phyloP scores from a whole-genome alignment of 2,113 vertebrate species.

The Psilopogon haemacephalus region DNA sequence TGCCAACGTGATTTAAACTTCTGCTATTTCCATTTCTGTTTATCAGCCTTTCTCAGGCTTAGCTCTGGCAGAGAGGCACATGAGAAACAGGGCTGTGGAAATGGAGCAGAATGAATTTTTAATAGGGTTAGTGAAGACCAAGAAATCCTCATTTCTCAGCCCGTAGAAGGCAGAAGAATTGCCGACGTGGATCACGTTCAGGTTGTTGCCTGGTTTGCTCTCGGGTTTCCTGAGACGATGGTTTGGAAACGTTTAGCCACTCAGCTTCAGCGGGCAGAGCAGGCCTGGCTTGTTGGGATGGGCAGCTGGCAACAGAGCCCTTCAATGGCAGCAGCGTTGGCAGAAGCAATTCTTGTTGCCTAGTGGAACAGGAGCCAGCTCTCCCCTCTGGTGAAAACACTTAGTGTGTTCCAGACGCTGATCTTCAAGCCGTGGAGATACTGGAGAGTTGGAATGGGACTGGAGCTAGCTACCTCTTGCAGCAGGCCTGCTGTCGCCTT shows the following conservation, averaged over 20 bases:
- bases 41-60: conserved; percentile 32
- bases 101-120: not conserved
- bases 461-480: not conserved
- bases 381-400: not conserved
- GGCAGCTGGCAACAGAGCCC: not conserved
- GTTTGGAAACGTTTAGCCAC: not conserved
- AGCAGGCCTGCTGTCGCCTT: not conserved
- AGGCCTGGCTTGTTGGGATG: not conserved
- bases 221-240: not conserved
- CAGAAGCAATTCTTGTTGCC: not conserved
- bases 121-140: not conserved
- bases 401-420: not conserved
- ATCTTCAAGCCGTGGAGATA: not conserved
- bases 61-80: not conserved
- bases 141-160: not conserved
- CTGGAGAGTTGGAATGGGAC: not conserved
- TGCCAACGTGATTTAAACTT: not conserved
- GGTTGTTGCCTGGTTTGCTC: not conserved
- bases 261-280: not conserved
- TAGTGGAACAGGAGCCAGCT: not conserved
- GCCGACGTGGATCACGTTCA: not conserved
- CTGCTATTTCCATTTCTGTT: not conserved
- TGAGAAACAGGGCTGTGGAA: not conserved
- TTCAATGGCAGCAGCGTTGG: not conserved
- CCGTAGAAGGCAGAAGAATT: not conserved